These are phyloP conservation scores for Bursaphelenchus okinawaensis DNA, from an alignment of 2,888 invertebrate genomes.

Conservation along the genomic window DNA sequence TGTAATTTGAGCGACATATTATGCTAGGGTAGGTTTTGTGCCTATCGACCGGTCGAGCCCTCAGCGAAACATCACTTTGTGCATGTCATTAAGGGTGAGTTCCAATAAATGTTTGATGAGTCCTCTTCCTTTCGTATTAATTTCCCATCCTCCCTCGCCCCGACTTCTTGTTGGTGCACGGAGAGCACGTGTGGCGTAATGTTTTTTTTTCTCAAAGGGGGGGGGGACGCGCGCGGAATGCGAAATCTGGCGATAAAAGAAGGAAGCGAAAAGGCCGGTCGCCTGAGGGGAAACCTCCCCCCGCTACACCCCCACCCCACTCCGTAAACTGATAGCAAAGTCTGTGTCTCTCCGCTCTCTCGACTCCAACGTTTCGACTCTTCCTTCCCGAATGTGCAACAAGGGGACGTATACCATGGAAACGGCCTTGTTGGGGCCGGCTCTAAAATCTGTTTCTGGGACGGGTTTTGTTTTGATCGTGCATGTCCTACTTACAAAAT, in stretches of 20 bases:
- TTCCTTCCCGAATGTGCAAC: not conserved
- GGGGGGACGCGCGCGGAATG: not conserved
- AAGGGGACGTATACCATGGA: not conserved
- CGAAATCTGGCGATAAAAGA: not conserved
- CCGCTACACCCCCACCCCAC: not conserved
- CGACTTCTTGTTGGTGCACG: not conserved
- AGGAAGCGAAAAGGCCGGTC: not conserved
- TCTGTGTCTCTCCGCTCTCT: not conserved
- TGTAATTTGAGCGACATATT: no score
- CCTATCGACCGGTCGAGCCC: no score
- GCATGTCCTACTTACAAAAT: not conserved
- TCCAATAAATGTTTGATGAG: not conserved
- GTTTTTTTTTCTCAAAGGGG: no score
- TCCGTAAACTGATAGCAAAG: not conserved
- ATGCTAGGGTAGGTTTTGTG: no score
- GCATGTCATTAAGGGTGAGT: no score
- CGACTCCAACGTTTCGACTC: not conserved
- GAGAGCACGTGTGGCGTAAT: not conserved
- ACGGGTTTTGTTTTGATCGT: slow-evolving; percentile 3
- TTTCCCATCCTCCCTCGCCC: not conserved
- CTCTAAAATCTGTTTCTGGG: slow-evolving; percentile 3
- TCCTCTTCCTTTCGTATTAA: not conserved
- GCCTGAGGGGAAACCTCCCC: not conserved
- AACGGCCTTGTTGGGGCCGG: not conserved
- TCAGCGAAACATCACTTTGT: no score